Evolutionary conservation across 2,888 invertebrate species (phyloP).

Genomic region (Nasonovia ribisnigri): DNA sequence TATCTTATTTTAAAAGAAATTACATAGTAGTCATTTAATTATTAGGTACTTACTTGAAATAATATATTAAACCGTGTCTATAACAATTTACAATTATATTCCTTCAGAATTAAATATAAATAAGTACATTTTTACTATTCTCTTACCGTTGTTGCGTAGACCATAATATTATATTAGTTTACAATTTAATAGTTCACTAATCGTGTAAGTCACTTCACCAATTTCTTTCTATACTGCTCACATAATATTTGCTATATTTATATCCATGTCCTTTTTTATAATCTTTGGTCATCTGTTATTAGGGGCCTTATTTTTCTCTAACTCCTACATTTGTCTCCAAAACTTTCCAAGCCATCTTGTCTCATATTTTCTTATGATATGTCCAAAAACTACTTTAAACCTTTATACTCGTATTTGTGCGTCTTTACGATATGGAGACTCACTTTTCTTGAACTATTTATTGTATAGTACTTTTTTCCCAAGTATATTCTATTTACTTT

Average conservation of each 20-base stretch:
- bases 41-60: not conserved
- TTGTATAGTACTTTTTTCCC: not conserved
- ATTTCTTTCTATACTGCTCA: not conserved
- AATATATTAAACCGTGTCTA: not conserved
- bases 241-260: not conserved
- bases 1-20: not conserved
- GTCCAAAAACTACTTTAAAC: slow-evolving; percentile 6
- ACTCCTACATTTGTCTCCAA: not conserved
- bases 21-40: not conserved
- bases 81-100: not conserved
- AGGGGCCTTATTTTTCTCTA: not conserved
- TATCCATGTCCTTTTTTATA: slow-evolving; percentile 3
- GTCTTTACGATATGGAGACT: not conserved
- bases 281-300: slow-evolving; percentile 29
- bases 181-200: not conserved
- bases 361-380: slow-evolving; percentile 23
- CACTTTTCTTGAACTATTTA: not conserved
- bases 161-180: not conserved
- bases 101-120: not conserved
- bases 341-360: slow-evolving; percentile 17
- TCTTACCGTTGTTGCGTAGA: not conserved
- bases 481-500: not conserved
- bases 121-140: not conserved
- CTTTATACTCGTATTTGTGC: not conserved
- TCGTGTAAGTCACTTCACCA: not conserved